phyloP scores from a whole-genome alignment of 2,797 vertebrate species.

The Hafferia zeledoni region DNA sequence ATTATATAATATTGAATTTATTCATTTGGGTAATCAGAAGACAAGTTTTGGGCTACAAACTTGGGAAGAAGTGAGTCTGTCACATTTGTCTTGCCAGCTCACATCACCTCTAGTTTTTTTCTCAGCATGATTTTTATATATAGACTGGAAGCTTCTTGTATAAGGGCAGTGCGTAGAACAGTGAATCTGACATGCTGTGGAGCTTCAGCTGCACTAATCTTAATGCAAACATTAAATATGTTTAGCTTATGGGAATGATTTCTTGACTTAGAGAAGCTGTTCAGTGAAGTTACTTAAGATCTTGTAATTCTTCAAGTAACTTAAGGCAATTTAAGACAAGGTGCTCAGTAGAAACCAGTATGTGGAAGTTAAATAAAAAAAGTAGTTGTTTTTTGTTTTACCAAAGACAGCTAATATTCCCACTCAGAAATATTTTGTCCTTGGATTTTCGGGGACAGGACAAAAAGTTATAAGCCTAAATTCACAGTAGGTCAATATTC shows the following conservation, averaged over 20 bases:
- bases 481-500: constrained; percentile 3
- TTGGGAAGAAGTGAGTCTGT: background rate
- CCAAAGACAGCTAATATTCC: background rate
- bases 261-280: background rate
- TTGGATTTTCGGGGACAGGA: background rate
- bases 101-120: background rate
- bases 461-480: background rate
- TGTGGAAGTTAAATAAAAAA: background rate
- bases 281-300: background rate
- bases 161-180: background rate
- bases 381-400: background rate
- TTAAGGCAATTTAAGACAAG: background rate
- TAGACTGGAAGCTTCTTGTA: background rate
- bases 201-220: background rate
- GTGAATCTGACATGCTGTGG: background rate
- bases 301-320: background rate
- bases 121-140: background rate
- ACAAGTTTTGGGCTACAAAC: background rate
- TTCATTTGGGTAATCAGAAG: background rate
- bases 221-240: background rate
- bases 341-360: background rate
- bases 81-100: background rate
- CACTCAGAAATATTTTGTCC: background rate
- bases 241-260: background rate
- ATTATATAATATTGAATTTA: background rate